A percentile compares a stretch with the other conserved stretches of the same genome.
phyloP scores from a whole-genome alignment of 2,797 vertebrate genomes.

The Rhodeus uyekii region DNA sequence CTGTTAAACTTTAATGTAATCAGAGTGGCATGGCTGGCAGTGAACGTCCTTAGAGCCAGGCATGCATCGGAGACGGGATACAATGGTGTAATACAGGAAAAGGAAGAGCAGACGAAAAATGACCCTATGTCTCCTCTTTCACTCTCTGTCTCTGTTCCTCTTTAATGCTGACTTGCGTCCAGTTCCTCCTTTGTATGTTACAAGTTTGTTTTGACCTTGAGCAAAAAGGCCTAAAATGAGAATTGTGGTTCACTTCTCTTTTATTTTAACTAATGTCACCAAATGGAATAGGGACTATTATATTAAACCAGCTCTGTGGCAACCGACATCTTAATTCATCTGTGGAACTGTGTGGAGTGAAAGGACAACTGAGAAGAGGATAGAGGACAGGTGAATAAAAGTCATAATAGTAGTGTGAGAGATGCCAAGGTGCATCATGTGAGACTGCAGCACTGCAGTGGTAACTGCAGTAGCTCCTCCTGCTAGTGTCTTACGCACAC shows the following conservation, averaged over 20 bases:
- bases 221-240: background rate
- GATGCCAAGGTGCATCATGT: conserved; percentile 51
- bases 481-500: background rate
- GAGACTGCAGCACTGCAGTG: conserved; percentile 59
- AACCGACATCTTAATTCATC: background rate
- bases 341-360: background rate
- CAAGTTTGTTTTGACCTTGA: conserved; percentile 15
- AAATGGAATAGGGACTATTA: background rate
- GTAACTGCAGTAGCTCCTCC: conserved; percentile 53
- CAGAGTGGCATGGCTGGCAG: conserved; percentile 7
- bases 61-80: conserved; percentile 7
- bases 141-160: conserved; percentile 31
- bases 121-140: conserved; percentile 29
- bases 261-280: background rate
- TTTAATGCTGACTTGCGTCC: conserved; percentile 26
- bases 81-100: conserved; percentile 22
- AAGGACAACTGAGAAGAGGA: conserved; percentile 3
- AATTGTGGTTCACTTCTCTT: background rate
- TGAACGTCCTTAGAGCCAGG: conserved; percentile 28
- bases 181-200: background rate
- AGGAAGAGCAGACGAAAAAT: conserved; percentile 10
- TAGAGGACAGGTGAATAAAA: conserved; percentile 45
- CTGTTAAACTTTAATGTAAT: conserved; percentile 56
- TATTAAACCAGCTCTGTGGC: background rate
- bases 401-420: conserved; percentile 23